Percentiles rank a stretch among this genome's conserved stretches.
These are phyloP conservation scores for Anguilla marmorata DNA, from an alignment of 2,797 vertebrate genomes.

Conservation along the genomic window DNA sequence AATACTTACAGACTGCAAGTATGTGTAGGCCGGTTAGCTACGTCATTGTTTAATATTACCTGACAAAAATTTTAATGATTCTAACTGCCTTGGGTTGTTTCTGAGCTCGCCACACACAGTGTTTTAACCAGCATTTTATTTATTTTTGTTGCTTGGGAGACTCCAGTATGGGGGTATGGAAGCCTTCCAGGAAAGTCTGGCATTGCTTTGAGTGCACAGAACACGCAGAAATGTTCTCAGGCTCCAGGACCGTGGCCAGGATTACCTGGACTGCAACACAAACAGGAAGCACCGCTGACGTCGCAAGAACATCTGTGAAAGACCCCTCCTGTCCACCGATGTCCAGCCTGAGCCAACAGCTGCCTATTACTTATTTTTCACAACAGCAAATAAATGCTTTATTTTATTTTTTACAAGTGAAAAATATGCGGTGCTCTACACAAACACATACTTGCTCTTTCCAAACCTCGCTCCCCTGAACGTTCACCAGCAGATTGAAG, in stretches of 20 bases:
- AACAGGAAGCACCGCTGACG: slow-evolving; percentile 50
- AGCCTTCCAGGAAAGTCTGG: not conserved
- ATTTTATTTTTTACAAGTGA: not conserved
- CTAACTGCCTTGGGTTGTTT: not conserved
- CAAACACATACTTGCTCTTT: slow-evolving; percentile 19
- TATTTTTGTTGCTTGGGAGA: not conserved
- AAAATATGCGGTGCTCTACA: not conserved
- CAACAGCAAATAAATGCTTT: not conserved
- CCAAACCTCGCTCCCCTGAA: slow-evolving; percentile 6
- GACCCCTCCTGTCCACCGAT: not conserved
- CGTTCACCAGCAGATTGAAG: slow-evolving; percentile 9
- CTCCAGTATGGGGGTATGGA: not conserved
- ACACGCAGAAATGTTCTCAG: slow-evolving; percentile 39
- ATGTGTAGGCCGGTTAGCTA: not conserved
- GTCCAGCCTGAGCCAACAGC: not conserved
- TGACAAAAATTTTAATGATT: not conserved
- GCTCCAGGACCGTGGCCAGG: slow-evolving; percentile 43
- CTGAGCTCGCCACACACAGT: not conserved
- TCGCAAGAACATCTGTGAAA: slow-evolving; percentile 48
- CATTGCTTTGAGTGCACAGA: not conserved
- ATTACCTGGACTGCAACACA: slow-evolving; percentile 43
- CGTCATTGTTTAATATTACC: not conserved
- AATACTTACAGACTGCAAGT: too few species aligned
- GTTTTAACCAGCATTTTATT: not conserved
- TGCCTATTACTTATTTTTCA: not conserved